phyloP scores from a whole-genome alignment of 2,113 vertebrate species.

The Osmerus eperlanus region DNA sequence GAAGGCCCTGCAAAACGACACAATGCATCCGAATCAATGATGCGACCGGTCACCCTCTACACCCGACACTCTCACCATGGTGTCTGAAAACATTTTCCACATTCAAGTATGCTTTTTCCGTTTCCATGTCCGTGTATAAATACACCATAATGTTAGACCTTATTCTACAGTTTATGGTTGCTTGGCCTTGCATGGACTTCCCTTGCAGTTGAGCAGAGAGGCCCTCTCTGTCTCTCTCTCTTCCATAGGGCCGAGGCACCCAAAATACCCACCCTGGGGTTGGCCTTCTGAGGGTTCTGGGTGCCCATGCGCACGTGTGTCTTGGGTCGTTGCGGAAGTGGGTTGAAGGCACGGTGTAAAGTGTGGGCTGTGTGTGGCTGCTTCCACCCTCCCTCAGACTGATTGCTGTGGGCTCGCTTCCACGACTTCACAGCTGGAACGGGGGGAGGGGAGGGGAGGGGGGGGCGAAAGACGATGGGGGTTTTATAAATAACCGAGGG shows the following conservation, averaged over 20 bases:
- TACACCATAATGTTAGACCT: background rate
- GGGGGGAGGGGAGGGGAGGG: background rate
- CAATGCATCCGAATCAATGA: background rate
- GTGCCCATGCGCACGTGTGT: too few relatives aligned
- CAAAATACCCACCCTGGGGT: too few relatives aligned
- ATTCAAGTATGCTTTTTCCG: too few relatives aligned
- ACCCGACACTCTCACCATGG: background rate
- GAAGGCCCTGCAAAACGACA: background rate
- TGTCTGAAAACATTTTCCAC: background rate
- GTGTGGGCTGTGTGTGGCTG: too few relatives aligned
- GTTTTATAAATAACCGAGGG: background rate
- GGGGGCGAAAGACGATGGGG: background rate
- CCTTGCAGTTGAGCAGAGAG: background rate
- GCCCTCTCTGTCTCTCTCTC: too few relatives aligned
- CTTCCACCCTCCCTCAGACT: background rate
- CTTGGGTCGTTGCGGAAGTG: too few relatives aligned
- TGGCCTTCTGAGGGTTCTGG: too few relatives aligned
- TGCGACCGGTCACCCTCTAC: background rate
- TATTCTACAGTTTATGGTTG: background rate
- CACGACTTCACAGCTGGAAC: constrained; percentile 14
- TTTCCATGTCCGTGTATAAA: background rate
- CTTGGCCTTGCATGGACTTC: background rate
- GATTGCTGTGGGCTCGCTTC: constrained; percentile 1
- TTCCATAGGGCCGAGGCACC: too few relatives aligned
- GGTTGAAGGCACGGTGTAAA: too few relatives aligned